Evolutionary conservation across 2,113 vertebrate species (phyloP).

Genomic region (Pangasianodon hypophthalmus): DNA sequence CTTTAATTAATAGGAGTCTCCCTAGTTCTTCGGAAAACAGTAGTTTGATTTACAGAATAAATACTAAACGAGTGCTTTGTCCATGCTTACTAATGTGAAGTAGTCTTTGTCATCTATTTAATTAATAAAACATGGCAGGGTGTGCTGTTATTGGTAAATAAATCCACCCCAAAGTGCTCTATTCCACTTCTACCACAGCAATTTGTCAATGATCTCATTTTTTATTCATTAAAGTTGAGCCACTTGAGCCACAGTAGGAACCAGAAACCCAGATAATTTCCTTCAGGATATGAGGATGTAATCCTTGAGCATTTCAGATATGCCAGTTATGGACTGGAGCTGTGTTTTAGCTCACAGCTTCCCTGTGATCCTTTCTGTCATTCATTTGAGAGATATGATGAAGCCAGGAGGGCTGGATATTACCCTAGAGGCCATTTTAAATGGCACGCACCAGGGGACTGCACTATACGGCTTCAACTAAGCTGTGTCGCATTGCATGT

Average conservation of each 20-base stretch:
- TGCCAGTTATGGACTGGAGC: background rate
- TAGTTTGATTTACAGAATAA: background rate
- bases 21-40: background rate
- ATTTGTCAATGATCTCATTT: background rate
- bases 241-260: background rate
- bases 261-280: constrained; percentile 10
- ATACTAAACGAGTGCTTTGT: background rate
- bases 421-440: constrained; percentile 71
- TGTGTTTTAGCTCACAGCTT: background rate
- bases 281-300: constrained; percentile 13
- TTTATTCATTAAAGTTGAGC: background rate
- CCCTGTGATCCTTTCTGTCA: constrained; percentile 51
- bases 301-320: background rate
- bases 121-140: background rate
- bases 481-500: background rate
- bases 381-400: constrained; percentile 66
- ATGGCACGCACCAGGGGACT: constrained; percentile 59
- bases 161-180: background rate
- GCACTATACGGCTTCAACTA: constrained; percentile 35
- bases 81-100: background rate
- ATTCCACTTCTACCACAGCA: background rate
- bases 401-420: constrained; percentile 71
- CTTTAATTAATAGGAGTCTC: background rate
- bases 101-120: background rate
- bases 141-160: background rate